Evolutionary conservation across 2,888 invertebrate genomes (phyloP).

Genomic region (Phortica magna): DNA sequence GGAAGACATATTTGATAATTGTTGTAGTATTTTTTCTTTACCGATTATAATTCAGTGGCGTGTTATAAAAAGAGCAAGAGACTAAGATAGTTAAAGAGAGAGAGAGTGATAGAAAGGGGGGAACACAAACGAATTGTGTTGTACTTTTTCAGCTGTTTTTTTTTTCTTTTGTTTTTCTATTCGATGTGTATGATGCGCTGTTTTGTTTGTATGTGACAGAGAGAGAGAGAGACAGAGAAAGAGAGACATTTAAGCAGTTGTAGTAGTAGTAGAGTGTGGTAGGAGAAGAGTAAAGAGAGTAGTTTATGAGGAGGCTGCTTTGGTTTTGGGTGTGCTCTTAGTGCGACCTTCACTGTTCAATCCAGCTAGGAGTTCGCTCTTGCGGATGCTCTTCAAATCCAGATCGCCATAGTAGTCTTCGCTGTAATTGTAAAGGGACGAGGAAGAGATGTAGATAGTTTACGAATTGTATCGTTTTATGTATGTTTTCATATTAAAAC

Average conservation of each 20-base stretch:
- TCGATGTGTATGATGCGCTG: background rate
- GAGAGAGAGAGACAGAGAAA: background rate
- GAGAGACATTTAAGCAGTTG: background rate
- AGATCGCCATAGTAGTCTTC: slow-evolving; percentile 98
- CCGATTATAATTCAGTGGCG: slow-evolving; percentile 43
- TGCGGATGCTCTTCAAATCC: slow-evolving; percentile 96
- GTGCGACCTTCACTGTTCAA: slow-evolving; percentile 78
- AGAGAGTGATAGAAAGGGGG: background rate
- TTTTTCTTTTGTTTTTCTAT: slow-evolving; percentile 46
- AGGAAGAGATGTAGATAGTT: slow-evolving; percentile 62
- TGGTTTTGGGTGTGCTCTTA: slow-evolving; percentile 79
- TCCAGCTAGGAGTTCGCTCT: slow-evolving; percentile 93
- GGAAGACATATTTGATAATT: slow-evolving; percentile 56
- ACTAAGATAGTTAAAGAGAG: slow-evolving; percentile 3
- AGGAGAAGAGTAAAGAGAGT: slow-evolving; percentile 31
- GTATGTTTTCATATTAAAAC: background rate
- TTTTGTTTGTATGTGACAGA: slow-evolving; percentile 8
- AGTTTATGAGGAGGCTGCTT: slow-evolving; percentile 71
- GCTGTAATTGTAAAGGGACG: slow-evolving; percentile 82
- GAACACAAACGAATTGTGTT: slow-evolving; percentile 24
- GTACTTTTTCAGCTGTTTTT: slow-evolving; percentile 37
- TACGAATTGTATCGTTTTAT: slow-evolving; percentile 2
- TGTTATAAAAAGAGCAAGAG: background rate
- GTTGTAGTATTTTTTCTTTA: slow-evolving; percentile 52
- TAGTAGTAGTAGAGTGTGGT: slow-evolving; percentile 35